phyloP scores from a whole-genome alignment of 2,797 vertebrate species.

The Hoplostethus mediterraneus region DNA sequence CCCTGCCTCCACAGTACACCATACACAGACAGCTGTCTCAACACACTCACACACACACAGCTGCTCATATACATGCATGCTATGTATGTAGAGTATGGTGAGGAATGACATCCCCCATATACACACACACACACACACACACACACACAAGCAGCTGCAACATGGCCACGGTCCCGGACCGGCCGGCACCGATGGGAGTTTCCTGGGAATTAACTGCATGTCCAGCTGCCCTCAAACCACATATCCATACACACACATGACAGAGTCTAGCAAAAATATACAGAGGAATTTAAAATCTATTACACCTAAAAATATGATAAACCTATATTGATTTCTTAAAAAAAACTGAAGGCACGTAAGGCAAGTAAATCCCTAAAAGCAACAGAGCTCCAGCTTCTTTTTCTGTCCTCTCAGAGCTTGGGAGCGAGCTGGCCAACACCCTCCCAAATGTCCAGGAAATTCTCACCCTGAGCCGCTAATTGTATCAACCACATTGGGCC shows the following conservation, averaged over 20 bases:
- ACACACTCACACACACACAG: slow-evolving; percentile 73
- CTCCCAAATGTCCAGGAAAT: slow-evolving; percentile 6
- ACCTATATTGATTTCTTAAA: slow-evolving; percentile 32
- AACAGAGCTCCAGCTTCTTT: slow-evolving; percentile 18
- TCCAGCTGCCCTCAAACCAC: slow-evolving; percentile 73
- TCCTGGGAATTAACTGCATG: slow-evolving; percentile 83
- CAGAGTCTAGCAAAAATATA: slow-evolving; percentile 29
- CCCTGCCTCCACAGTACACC: slow-evolving; percentile 73
- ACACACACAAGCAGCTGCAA: slow-evolving; percentile 84
- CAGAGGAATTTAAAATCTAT: slow-evolving; percentile 9
- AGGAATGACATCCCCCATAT: slow-evolving; percentile 81
- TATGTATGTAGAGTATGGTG: slow-evolving; percentile 82
- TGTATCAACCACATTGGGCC: background rate
- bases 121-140: slow-evolving; percentile 41
- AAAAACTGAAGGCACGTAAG: slow-evolving; percentile 61
- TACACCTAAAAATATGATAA: slow-evolving; percentile 27
- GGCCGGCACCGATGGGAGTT: slow-evolving; percentile 82
- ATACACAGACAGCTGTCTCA: slow-evolving; percentile 83
- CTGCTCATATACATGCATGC: slow-evolving; percentile 78
- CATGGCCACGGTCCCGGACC: slow-evolving; percentile 82
- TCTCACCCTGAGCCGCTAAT: slow-evolving; percentile 2
- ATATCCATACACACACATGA: slow-evolving; percentile 41
- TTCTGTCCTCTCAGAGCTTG: slow-evolving; percentile 1
- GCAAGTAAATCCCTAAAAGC: slow-evolving; percentile 24
- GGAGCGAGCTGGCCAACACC: slow-evolving; percentile 15